Evolutionary conservation across 2,888 invertebrate species (phyloP).

Genomic region (Mimachlamys varia): DNA sequence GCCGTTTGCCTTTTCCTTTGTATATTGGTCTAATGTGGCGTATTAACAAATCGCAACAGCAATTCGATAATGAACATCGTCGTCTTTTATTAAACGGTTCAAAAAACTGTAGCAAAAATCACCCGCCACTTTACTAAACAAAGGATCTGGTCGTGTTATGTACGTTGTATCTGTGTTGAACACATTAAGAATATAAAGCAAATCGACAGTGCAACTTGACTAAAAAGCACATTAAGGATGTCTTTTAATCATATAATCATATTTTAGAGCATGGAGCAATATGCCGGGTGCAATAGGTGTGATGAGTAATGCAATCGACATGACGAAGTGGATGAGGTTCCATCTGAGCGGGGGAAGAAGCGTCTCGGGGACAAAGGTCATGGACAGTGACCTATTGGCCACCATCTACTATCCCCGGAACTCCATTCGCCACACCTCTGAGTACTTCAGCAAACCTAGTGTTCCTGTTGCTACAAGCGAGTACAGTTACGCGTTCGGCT

Average conservation of each 20-base stretch:
- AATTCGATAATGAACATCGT: no score
- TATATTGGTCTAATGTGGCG: no score
- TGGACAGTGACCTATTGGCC: slow-evolving; percentile 57
- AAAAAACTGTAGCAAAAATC: no score
- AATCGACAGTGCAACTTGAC: no score
- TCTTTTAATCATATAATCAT: background rate
- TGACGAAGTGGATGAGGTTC: slow-evolving; percentile 77
- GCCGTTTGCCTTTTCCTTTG: no score
- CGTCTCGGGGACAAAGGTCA: slow-evolving; percentile 55
- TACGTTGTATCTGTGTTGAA: no score
- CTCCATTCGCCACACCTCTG: slow-evolving; percentile 50
- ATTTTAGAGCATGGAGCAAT: slow-evolving; percentile 67
- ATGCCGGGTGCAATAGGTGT: slow-evolving; percentile 77
- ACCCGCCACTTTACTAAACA: no score
- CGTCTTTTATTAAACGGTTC: no score
- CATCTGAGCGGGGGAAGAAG: slow-evolving; percentile 65
- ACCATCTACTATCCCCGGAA: slow-evolving; percentile 65
- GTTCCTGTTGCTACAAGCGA: slow-evolving; percentile 67
- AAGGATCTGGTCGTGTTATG: no score
- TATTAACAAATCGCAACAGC: no score
- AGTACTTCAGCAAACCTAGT: slow-evolving; percentile 63
- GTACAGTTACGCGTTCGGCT: slow-evolving; percentile 75
- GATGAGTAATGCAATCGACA: slow-evolving; percentile 73
- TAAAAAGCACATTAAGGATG: no score
- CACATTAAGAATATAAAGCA: no score